A percentile compares a stretch with the other conserved stretches of the same genome.
Evolutionary conservation across 1,140 invertebrate species (phyloP).

Genomic region (Phthorimaea operculella): DNA sequence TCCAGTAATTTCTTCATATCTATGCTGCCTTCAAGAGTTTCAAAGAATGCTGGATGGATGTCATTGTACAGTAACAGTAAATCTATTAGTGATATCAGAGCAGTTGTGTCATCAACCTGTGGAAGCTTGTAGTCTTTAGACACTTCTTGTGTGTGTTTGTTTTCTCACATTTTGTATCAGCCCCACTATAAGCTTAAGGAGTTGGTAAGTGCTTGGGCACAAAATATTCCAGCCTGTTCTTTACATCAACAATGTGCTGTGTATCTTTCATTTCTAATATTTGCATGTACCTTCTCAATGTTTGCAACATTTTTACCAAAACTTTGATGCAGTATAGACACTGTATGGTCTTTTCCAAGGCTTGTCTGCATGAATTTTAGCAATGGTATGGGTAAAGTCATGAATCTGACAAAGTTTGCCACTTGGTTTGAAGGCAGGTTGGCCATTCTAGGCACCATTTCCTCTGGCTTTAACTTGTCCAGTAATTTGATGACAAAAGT

Average conservation of each 20-base stretch:
- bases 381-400: constrained; percentile 63
- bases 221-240: constrained; percentile 56
- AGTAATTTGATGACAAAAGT: constrained; percentile 68
- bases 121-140: constrained; percentile 41
- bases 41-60: constrained; percentile 66
- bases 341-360: constrained; percentile 48
- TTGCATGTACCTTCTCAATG: constrained; percentile 53
- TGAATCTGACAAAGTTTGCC: constrained; percentile 62
- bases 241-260: constrained; percentile 46
- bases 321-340: constrained; percentile 62
- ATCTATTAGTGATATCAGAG: constrained; percentile 66
- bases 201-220: constrained; percentile 67
- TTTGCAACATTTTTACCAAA: constrained; percentile 62
- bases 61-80: constrained; percentile 69
- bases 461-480: constrained; percentile 54
- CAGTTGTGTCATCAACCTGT: constrained; percentile 41
- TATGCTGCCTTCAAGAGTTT: constrained; percentile 55
- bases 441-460: constrained; percentile 43
- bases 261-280: constrained; percentile 40
- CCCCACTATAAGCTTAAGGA: constrained; percentile 58
- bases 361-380: constrained; percentile 58
- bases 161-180: constrained; percentile 56
- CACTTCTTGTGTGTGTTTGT: constrained; percentile 16
- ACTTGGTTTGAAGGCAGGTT: constrained; percentile 52
- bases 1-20: constrained; percentile 64